Conservation (phyloP, 2,888 invertebrate species). For the Ecliptopera silaceata region DNA sequence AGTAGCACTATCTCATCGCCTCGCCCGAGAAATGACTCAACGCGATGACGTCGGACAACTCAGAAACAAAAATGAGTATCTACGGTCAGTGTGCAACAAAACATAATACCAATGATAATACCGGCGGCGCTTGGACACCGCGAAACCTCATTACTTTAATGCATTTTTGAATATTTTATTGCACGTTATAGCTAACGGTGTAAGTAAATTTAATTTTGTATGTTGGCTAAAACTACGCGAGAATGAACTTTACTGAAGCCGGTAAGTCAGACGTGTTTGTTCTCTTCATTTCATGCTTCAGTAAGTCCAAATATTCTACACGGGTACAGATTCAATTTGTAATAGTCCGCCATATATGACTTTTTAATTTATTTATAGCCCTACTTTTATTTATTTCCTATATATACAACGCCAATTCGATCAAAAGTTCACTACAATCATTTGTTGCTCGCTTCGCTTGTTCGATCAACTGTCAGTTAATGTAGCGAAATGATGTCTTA, state of each 20-base stretch:
- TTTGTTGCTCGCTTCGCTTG: too few relatives aligned
- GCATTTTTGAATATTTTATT: conserved; percentile 35
- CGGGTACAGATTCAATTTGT: background rate
- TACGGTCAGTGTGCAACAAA: conserved; percentile 16
- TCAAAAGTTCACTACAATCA: too few relatives aligned
- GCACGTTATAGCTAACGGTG: conserved; percentile 5
- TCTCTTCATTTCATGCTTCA: background rate
- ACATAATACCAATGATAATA: conserved; percentile 25
- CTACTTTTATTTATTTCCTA: too few relatives aligned
- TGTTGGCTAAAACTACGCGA: conserved; percentile 1
- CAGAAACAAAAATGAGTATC: conserved; percentile 31
- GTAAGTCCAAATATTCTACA: background rate
- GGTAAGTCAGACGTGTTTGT: background rate
- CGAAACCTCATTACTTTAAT: conserved; percentile 21
- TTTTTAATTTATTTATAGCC: too few relatives aligned
- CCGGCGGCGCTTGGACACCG: conserved; percentile 16
- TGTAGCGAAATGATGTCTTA: background rate
- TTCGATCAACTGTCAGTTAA: too few relatives aligned
- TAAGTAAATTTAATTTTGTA: background rate
- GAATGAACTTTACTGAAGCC: background rate
- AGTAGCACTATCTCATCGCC: conserved; percentile 48
- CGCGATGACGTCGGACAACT: conserved; percentile 46
- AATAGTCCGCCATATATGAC: too few relatives aligned
- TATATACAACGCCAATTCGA: too few relatives aligned
- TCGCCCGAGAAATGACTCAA: conserved; percentile 55